These are phyloP conservation scores for Cyphomyrus plagiostoma DNA, from an alignment of 2,113 vertebrate species.

Conservation along the genomic window DNA sequence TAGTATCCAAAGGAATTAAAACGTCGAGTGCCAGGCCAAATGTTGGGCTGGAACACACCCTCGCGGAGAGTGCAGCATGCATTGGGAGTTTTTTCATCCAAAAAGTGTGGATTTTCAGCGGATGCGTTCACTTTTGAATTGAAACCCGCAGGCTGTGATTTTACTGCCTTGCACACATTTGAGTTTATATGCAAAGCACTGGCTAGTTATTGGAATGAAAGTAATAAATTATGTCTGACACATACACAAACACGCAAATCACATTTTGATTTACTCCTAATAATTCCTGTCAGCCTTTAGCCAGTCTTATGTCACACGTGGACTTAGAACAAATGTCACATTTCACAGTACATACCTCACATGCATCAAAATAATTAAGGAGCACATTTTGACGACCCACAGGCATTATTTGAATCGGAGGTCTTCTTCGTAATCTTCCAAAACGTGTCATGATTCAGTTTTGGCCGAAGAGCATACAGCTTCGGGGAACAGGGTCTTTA, in stretches of 20 bases:
- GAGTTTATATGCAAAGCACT: neutral
- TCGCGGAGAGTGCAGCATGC: neutral
- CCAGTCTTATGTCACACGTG: slow-evolving; percentile 6
- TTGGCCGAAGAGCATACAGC: neutral
- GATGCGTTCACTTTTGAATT: neutral
- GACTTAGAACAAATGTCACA: neutral
- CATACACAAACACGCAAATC: neutral
- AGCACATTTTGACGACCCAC: neutral
- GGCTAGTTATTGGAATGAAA: neutral
- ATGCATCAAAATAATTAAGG: neutral
- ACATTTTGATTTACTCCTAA: neutral
- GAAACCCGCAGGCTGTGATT: too few species aligned
- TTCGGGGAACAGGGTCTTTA: neutral
- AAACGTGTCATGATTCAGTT: neutral
- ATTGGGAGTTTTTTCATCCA: neutral
- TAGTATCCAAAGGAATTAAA: neutral
- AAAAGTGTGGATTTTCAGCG: neutral
- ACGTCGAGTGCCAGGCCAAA: neutral
- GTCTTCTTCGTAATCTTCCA: neutral
- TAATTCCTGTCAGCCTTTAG: neutral
- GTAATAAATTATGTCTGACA: neutral
- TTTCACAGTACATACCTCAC: neutral
- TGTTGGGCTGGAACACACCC: neutral
- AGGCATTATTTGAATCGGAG: neutral
- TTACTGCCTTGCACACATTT: neutral